Conservation (phyloP, 1,140 invertebrate genomes). For the Lethrus apterus region DNA sequence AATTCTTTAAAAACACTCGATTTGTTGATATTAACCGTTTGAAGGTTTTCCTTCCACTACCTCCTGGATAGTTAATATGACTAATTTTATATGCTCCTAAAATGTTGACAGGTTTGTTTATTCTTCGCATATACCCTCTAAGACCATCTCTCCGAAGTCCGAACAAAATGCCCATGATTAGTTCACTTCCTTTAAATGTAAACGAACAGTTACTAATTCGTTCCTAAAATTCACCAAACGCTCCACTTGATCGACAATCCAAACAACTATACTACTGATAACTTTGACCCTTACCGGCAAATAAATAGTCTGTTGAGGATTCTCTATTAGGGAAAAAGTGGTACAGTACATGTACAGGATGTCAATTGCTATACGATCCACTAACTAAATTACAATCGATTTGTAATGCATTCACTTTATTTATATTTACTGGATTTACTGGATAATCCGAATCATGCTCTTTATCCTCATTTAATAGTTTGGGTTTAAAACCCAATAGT, state of each 20-base stretch:
- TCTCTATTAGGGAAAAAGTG: conserved; percentile 33
- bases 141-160: conserved; percentile 14
- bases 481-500: conserved; percentile 22
- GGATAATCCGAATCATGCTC: conserved; percentile 20
- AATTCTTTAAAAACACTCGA: neutral
- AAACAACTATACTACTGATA: conserved; percentile 24
- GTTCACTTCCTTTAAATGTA: conserved; percentile 27
- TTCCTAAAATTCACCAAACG: conserved; percentile 25
- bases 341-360: conserved; percentile 30
- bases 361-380: conserved; percentile 31
- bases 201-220: conserved; percentile 21
- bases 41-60: too few species aligned
- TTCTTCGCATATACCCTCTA: too few species aligned
- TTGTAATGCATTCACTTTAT: conserved; percentile 21
- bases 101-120: too few species aligned
- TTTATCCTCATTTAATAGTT: conserved; percentile 15
- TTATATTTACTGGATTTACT: conserved; percentile 23
- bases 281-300: conserved; percentile 26
- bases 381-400: conserved; percentile 28
- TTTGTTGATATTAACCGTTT: neutral
- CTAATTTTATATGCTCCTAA: too few species aligned
- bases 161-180: too few species aligned
- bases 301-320: conserved; percentile 34
- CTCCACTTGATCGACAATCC: conserved; percentile 29
- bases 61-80: too few species aligned